phyloP scores from a whole-genome alignment of 2,888 invertebrate genomes.

The Sclerodermus sp. region DNA sequence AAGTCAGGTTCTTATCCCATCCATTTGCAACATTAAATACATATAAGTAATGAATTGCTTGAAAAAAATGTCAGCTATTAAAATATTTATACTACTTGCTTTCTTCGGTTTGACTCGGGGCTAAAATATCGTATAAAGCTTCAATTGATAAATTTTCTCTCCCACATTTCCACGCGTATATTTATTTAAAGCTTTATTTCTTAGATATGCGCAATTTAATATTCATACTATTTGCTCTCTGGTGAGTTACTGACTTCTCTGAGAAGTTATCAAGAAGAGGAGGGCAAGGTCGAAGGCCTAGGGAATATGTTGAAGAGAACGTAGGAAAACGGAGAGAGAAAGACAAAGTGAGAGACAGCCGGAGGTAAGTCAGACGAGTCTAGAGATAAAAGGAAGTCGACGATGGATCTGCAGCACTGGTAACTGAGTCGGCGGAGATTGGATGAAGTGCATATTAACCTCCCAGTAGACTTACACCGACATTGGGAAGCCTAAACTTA shows the following conservation, averaged over 20 bases:
- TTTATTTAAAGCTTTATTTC: no score
- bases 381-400: neutral
- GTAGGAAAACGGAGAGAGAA: neutral
- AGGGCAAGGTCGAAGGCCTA: neutral
- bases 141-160: no score
- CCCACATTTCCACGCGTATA: no score
- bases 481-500: neutral
- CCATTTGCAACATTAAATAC: no score
- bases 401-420: conserved; percentile 1
- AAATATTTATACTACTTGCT: no score
- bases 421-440: conserved; percentile 5
- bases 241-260: neutral
- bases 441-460: conserved; percentile 7
- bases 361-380: neutral
- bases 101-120: no score
- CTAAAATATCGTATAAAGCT: no score
- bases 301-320: neutral
- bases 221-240: no score
- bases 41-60: no score
- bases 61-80: no score
- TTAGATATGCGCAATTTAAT: no score
- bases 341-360: neutral
- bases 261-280: neutral
- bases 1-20: no score
- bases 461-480: neutral